Percentiles rank a stretch among this genome's conserved stretches.
These are phyloP conservation scores for Conopomorpha cramerella DNA, from an alignment of 1,140 invertebrate species.

Conservation along the genomic window DNA sequence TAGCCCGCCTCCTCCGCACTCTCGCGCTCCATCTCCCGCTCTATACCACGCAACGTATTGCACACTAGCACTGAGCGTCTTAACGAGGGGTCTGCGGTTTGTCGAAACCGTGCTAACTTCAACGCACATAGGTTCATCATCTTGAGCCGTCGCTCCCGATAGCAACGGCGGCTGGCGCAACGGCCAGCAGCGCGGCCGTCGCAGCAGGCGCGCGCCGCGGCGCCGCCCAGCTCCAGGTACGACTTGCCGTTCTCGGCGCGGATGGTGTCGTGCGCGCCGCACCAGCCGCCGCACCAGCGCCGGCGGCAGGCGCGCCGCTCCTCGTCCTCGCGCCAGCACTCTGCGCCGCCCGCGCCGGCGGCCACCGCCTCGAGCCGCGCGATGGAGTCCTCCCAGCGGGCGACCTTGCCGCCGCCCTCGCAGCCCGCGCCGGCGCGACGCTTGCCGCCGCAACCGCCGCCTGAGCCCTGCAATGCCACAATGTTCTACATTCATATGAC, in stretches of 20 bases:
- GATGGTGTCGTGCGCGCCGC: constrained; percentile 77
- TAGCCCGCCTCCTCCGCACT: constrained; percentile 55
- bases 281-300: constrained; percentile 51
- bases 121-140: constrained; percentile 92
- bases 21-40: constrained; percentile 88
- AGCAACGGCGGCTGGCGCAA: constrained; percentile 77
- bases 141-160: constrained; percentile 82
- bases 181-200: constrained; percentile 75
- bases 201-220: constrained; percentile 70
- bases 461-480: constrained; percentile 55
- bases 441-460: constrained; percentile 56
- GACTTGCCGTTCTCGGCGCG: constrained; percentile 89
- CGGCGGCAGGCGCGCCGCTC: constrained; percentile 44
- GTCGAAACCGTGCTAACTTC: constrained; percentile 86
- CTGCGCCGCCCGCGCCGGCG: constrained; percentile 50
- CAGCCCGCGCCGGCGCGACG: constrained; percentile 46
- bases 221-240: constrained; percentile 82
- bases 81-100: constrained; percentile 88
- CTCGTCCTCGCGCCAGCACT: constrained; percentile 53
- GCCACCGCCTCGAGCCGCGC: constrained; percentile 57
- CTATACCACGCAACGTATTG: constrained; percentile 89
- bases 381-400: constrained; percentile 58
- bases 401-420: constrained; percentile 50
- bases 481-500: too few relatives aligned
- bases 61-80: constrained; percentile 91